Percentiles rank a stretch among this genome's conserved stretches.
These are phyloP conservation scores for Leptonema lineaticorne DNA, from an alignment of 1,140 invertebrate genomes.

Conservation along the genomic window DNA sequence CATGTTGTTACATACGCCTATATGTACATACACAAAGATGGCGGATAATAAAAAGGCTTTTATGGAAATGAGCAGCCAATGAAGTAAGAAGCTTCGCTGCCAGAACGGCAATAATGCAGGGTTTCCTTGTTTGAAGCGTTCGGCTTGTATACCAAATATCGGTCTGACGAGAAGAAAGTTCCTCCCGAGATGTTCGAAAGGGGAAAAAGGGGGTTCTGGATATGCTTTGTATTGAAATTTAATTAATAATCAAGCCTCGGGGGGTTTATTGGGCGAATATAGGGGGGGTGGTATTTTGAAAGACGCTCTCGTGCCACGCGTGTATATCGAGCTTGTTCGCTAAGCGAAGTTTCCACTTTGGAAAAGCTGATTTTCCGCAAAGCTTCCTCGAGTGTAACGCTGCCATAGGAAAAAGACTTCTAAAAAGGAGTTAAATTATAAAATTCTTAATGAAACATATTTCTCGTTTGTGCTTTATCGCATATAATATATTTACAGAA, in stretches of 20 bases:
- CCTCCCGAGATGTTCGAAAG: neutral
- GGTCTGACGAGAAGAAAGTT: slow-evolving; percentile 21
- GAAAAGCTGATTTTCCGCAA: slow-evolving; percentile 15
- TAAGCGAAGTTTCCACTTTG: slow-evolving; percentile 14
- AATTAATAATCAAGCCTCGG: slow-evolving; percentile 39
- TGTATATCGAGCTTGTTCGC: slow-evolving; percentile 10
- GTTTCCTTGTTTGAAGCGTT: slow-evolving; percentile 10
- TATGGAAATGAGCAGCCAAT: neutral
- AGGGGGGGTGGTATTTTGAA: too few species aligned
- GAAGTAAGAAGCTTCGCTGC: neutral
- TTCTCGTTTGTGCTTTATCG: too few species aligned
- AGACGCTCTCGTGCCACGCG: slow-evolving; percentile 1
- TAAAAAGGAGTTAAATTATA: too few species aligned
- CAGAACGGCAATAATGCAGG: slow-evolving; percentile 22
- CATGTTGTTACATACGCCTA: too few species aligned
- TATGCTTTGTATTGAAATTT: slow-evolving; percentile 42
- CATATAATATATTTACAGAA: too few species aligned
- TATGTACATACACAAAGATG: neutral
- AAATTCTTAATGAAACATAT: too few species aligned
- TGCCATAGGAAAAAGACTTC: neutral
- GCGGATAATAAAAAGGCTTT: neutral
- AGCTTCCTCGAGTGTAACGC: neutral
- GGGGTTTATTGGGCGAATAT: too few species aligned
- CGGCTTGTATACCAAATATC: slow-evolving; percentile 1
- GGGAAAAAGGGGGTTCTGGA: slow-evolving; percentile 3